Evolutionary conservation across 2,797 vertebrate genomes (phyloP), one percentile per base, ranked within the genome.

Genomic region (Sebastes itinus): DNA sequence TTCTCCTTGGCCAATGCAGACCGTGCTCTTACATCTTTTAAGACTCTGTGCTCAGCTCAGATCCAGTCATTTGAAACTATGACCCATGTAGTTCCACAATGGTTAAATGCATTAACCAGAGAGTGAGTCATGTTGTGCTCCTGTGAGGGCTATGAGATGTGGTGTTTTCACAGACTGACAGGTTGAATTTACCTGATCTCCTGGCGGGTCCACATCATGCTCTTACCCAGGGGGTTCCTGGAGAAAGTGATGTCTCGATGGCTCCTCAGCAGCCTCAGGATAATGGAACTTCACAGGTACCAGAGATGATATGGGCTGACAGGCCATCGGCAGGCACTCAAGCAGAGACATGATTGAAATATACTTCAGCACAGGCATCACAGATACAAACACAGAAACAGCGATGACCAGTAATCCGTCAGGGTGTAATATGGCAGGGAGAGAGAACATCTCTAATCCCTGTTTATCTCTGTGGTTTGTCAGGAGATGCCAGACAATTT

Each of bases 241-340:
- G 27, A 32, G 30, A 56, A 68, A 78, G 46, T 16, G 12, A 77
- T n/a, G n/a, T 56, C 27, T 77, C 42, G n/a, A 46, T 72, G 27
- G 71, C 35, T 22, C 28, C 54, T 60, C 5, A 0, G 35, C 49
- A 33, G 20, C 71, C 23, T 60, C 33, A 13, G 4, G 22, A 84
- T 66, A 89, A 83, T 76, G 25, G 55, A 66, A 56, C 73, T 52
- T 81, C 75, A 75, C 74, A 66, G 73, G 80, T 77, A 61, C 7
- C 56, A 61, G 52, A 72, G 64, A 78, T 59, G 72, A 23, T 81
- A 55, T 52, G 16, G 46, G 52, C 30, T 35, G 18, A 30, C 13
- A 30, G 27, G 30, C 22, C 54, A 66, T 69, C 60, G 68, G 42
- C 30, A 38, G 66, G 23, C 23, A 23, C 35, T 86, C 62, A 68